Evolutionary conservation across 1,140 invertebrate species (phyloP), one percentile per base, ranked within the genome.

Genomic region (Caenorhabditis briggsae): DNA sequence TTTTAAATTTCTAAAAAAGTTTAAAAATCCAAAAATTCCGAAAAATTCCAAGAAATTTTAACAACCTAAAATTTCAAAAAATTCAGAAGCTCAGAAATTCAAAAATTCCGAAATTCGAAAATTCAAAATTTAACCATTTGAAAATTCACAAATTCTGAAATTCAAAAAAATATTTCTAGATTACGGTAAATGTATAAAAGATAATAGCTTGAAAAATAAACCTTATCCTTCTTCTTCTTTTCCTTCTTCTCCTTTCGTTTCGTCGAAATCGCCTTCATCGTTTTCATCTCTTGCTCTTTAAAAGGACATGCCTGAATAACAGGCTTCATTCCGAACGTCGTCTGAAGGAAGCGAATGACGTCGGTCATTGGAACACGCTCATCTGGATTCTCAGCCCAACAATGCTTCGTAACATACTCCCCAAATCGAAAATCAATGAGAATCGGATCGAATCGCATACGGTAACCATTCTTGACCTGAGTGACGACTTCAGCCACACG

Each of bases 381-480:
- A 48, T 86, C 78, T 8, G 84, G 65, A 50, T 86, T 86, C 18
- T 86, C 84, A 12, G n/a, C 53, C 84, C 84, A 86, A 50, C 84
- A 86, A 46, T 78, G 33, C 25, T 56, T 53, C 8, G 70, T 78
- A 2, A 78, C 70, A 50, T 78, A 78, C 14, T 78, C 70, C 23
- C 70, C 70, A 50, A 78, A 78, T 18, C 70, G 25, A 9, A n/a
- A 43, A 25, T 78, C 70, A 0, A 78, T 46, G 23, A 78, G n/a
- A 78, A 78, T 46, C 5, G 70, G 46, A 78, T 78, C 70, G 41
- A 78, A 78, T 18, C 65, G 65, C 84, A 86, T 86, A n/a, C 84
- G 84, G 43, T 86, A 56, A 3, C 84, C 84, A 43, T 14, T 53
- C 25, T 61, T 20, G n/a, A 78, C 70, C 3, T 58, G 25, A 8